phyloP scores from a whole-genome alignment of 2,888 invertebrate genomes.

The Vannuccia rotundouncinata region DNA sequence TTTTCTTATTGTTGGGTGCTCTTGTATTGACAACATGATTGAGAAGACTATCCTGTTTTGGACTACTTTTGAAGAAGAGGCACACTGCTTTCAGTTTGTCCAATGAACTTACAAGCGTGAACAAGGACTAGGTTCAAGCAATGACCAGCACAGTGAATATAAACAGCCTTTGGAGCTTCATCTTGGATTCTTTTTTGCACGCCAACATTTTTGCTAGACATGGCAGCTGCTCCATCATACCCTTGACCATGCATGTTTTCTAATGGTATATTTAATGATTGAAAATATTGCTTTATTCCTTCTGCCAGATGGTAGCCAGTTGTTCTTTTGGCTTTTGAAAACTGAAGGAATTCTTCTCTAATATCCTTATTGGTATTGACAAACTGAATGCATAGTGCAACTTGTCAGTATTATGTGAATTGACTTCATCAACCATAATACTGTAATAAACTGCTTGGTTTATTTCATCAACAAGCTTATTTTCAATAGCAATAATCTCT shows the following conservation, averaged over 20 bases:
- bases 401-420: neutral
- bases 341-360: neutral
- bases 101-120: neutral
- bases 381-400: neutral
- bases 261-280: neutral
- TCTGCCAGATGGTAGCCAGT: neutral
- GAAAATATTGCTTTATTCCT: constrained; percentile 1
- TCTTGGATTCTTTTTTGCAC: neutral
- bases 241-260: constrained; percentile 21
- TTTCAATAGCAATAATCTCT: neutral
- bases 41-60: neutral
- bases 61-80: neutral
- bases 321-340: neutral
- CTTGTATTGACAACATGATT: neutral
- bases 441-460: neutral
- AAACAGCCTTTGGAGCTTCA: neutral
- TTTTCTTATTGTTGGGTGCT: neutral
- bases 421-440: neutral
- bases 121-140: neutral
- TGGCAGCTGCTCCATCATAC: neutral
- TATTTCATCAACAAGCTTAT: neutral
- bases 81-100: neutral
- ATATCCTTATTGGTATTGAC: neutral
- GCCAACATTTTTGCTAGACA: neutral
- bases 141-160: neutral